These are phyloP conservation scores for Dermatemys mawii DNA, from an alignment of 2,113 vertebrate species.

Conservation along the genomic window DNA sequence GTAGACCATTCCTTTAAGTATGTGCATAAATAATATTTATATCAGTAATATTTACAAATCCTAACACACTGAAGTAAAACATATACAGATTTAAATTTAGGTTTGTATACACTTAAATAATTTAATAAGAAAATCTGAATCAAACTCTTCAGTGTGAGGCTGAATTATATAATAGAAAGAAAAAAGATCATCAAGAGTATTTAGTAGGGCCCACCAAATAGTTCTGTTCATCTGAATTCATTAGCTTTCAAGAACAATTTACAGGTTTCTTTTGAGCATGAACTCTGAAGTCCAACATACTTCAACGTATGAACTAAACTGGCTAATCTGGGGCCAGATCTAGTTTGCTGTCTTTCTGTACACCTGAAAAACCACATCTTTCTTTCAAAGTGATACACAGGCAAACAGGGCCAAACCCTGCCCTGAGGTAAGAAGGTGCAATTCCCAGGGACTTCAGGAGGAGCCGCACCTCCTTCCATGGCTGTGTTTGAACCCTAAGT, in stretches of 20 bases:
- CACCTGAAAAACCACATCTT: slow-evolving; percentile 45
- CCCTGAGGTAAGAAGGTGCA: slow-evolving; percentile 61
- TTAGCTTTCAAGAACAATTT: slow-evolving; percentile 42
- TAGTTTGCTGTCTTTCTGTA: slow-evolving; percentile 57
- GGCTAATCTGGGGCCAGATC: slow-evolving; percentile 15
- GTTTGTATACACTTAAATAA: slow-evolving; percentile 80
- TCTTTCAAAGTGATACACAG: slow-evolving; percentile 58
- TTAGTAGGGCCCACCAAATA: slow-evolving; percentile 51
- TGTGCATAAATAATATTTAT: slow-evolving; percentile 85
- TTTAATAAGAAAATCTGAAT: slow-evolving; percentile 78
- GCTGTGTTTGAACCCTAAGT: slow-evolving; percentile 1
- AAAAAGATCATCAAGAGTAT: slow-evolving; percentile 47
- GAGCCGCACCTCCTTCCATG: slow-evolving; percentile 58
- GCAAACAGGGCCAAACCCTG: slow-evolving; percentile 51
- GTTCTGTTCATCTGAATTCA: slow-evolving; percentile 50
- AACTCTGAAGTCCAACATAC: slow-evolving; percentile 42
- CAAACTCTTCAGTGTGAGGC: slow-evolving; percentile 68
- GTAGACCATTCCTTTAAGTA: slow-evolving; percentile 79
- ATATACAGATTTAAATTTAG: slow-evolving; percentile 75
- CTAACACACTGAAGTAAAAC: slow-evolving; percentile 80
- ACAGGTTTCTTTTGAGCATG: slow-evolving; percentile 10
- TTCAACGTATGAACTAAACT: slow-evolving; percentile 40
- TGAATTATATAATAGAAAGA: slow-evolving; percentile 70
- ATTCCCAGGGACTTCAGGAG: slow-evolving; percentile 44
- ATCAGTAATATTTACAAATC: slow-evolving; percentile 82